These are phyloP conservation scores for Pangasius krempfi DNA, from an alignment of 2,797 vertebrate species.

Conservation along the genomic window DNA sequence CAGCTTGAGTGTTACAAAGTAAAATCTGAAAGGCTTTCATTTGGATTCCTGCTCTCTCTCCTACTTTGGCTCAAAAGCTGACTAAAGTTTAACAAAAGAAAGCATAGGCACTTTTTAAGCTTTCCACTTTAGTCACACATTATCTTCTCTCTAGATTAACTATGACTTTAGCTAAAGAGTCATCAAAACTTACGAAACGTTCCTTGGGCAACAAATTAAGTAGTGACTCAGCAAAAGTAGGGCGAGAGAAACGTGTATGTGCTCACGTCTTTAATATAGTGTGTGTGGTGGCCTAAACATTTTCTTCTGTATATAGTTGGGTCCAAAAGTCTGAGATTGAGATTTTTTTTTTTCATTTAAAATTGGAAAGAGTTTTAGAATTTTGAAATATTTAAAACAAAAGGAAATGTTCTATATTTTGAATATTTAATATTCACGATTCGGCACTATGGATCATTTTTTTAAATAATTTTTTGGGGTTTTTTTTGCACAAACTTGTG, in stretches of 20 bases:
- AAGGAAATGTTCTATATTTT: not conserved
- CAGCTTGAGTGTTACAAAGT: not conserved
- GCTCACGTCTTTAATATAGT: not conserved
- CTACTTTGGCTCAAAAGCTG: not conserved
- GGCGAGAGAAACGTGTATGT: not conserved
- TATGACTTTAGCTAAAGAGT: not conserved
- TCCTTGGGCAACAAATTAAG: not conserved
- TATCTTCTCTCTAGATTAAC: not conserved
- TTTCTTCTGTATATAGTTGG: not conserved
- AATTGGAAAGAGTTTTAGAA: not conserved
- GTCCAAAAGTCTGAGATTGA: too few relatives aligned
- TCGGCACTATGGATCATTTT: not conserved
- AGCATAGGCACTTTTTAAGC: not conserved
- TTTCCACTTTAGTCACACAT: not conserved
- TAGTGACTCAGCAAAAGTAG: constrained; percentile 14
- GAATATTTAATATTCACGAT: not conserved
- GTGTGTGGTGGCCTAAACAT: not conserved
- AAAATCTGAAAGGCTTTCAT: not conserved
- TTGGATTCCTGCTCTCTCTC: not conserved
- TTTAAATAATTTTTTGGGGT: too few relatives aligned
- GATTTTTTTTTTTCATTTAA: not conserved
- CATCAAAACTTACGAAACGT: not conserved
- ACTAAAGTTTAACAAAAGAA: not conserved
- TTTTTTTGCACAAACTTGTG: too few relatives aligned
- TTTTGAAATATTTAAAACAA: not conserved